Evolutionary conservation across 2,113 vertebrate genomes (phyloP), one percentile per base, ranked within the genome.

Genomic region (Caloenas nicobarica): DNA sequence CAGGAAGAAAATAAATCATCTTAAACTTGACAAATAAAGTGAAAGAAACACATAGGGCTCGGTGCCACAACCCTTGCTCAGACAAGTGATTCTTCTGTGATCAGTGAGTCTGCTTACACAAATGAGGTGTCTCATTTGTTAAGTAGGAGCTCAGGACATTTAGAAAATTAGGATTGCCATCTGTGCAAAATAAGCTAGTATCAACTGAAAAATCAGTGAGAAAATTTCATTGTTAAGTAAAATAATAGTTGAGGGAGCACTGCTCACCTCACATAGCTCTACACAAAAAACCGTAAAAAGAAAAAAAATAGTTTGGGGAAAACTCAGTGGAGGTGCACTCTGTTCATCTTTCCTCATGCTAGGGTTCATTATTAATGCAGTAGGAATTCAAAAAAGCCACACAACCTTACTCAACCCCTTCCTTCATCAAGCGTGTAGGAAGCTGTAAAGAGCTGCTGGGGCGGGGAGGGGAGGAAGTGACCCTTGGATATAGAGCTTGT

Each of bases 271-370:
- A 9, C 1, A 2, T 29, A 65, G 24, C 33, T 88, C 40, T 57
- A 36, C 1, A 2, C 2, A 33, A 33, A 51, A 80, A 84, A 58
- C 12, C 24, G 44, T 13, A 29, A 68, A 68, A 88, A 60, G 26
- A 28, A 25, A 86, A 64, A 62, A 78, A 84, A 12, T 25, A 29
- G 17, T n/a, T 72, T 44, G 13, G 33, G 33, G 42, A 53, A 46
- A 64, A 62, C 2, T 13, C 0, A 0, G 13, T 8, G 6, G 71
- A 90, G 28, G 10, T 9, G 1, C 6, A 3, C 71, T n/a, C 48
- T 73, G 36, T 70, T 60, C 42, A 1, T 46, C 22, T 91, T 62
- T 94, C 58, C 51, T 62, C 11, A 0, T 38, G 58, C 18, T 40
- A 23, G 36, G 1, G 10, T 48, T 83, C 21, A 1, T 72, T 58